These are phyloP conservation scores for Myotis lucifugus DNA, from an alignment of 2,113 vertebrate genomes.

Conservation along the genomic window DNA sequence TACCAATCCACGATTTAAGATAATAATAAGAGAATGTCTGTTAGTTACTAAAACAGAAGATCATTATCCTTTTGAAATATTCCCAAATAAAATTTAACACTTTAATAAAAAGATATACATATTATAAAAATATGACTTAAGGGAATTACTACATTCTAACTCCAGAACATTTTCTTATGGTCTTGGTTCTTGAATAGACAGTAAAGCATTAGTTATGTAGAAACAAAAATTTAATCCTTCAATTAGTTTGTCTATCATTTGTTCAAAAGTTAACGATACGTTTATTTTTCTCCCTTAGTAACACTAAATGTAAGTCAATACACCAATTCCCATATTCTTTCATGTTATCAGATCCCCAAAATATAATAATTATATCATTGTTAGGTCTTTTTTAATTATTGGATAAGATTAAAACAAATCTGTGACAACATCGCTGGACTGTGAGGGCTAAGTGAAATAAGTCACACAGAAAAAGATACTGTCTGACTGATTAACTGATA, in stretches of 20 bases:
- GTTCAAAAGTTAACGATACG: neutral
- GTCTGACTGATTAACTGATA: neutral
- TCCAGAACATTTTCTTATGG: slow-evolving; percentile 38
- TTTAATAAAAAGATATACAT: neutral
- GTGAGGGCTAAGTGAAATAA: neutral
- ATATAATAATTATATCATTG: neutral
- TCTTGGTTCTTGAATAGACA: neutral
- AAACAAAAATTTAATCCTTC: slow-evolving; percentile 10
- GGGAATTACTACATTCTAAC: slow-evolving; percentile 12
- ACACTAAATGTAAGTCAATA: slow-evolving; percentile 3
- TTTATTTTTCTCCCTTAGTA: slow-evolving; percentile 11
- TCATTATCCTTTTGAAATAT: slow-evolving; percentile 27
- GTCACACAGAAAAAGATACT: neutral
- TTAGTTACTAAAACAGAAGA: slow-evolving; percentile 22
- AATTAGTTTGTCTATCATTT: neutral
- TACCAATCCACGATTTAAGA: neutral
- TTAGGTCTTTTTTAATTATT: neutral
- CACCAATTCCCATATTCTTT: neutral
- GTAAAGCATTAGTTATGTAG: neutral
- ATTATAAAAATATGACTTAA: neutral
- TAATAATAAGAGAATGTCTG: neutral
- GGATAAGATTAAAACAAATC: slow-evolving; percentile 13
- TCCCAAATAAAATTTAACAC: neutral
- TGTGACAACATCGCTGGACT: neutral
- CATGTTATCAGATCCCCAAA: slow-evolving; percentile 17